phyloP scores from a whole-genome alignment of 92 coral and sea anemone genomes.

The Actinernus sp. region DNA sequence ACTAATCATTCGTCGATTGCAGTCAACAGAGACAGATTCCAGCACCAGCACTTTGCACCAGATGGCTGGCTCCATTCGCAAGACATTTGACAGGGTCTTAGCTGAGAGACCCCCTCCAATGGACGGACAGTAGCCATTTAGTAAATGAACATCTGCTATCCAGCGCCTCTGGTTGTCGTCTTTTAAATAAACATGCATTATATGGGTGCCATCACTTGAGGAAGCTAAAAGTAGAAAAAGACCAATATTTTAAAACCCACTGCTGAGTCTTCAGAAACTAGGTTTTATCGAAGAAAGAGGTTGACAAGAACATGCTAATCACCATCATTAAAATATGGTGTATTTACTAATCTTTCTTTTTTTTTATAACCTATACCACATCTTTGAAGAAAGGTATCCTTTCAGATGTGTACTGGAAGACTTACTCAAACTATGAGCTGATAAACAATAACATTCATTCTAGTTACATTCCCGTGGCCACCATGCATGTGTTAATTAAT shows the following conservation, averaged over 20 bases:
- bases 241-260: not conserved
- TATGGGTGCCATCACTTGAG: slow-evolving; percentile 5
- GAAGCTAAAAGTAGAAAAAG: too few relatives aligned
- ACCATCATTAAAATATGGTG: too few relatives aligned
- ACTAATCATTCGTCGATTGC: slow-evolving; percentile 69
- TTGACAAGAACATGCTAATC: too few relatives aligned
- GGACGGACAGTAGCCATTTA: slow-evolving; percentile 88
- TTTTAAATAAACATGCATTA: slow-evolving; percentile 85
- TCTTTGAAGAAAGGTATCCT: too few relatives aligned
- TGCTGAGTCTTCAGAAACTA: not conserved
- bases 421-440: too few relatives aligned
- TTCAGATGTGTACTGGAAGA: too few relatives aligned
- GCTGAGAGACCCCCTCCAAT: slow-evolving; percentile 53
- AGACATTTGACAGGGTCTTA: slow-evolving; percentile 35
- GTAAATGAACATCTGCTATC: slow-evolving; percentile 83
- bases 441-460: too few relatives aligned
- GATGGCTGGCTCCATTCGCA: slow-evolving; percentile 89
- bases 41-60: slow-evolving; percentile 91
- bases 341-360: too few relatives aligned
- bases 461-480: too few relatives aligned
- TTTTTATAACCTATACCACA: too few relatives aligned
- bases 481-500: too few relatives aligned
- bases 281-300: slow-evolving; percentile 1
- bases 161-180: slow-evolving; percentile 85
- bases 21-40: slow-evolving; percentile 90